A percentile compares a stretch with the other conserved stretches of the same genome.
These are phyloP conservation scores for Callionymus lyra DNA, from an alignment of 2,113 vertebrate species.

Conservation along the genomic window DNA sequence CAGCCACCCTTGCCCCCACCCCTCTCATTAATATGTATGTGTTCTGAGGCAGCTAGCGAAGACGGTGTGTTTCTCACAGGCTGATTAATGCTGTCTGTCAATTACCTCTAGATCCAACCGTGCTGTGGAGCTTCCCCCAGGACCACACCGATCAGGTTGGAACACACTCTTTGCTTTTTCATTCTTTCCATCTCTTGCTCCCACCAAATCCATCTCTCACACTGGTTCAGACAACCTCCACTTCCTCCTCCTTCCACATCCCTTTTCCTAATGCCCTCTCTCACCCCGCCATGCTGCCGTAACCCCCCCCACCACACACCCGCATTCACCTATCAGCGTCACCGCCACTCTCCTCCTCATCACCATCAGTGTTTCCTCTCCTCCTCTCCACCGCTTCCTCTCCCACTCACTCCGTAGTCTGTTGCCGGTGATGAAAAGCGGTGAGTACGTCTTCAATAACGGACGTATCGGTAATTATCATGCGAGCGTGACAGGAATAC, in stretches of 20 bases:
- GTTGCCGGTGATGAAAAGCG: constrained; percentile 74
- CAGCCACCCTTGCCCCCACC: constrained; percentile 71
- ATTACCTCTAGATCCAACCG: constrained; percentile 98
- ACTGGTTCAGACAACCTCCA: constrained; percentile 26
- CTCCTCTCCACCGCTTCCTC: constrained; percentile 11
- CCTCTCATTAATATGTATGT: constrained; percentile 78
- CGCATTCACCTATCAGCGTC: constrained; percentile 22
- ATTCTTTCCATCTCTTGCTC: constrained; percentile 15
- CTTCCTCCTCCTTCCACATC: constrained; percentile 22
- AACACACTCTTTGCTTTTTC: constrained; percentile 64
- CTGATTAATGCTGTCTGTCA: constrained; percentile 92
- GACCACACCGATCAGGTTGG: constrained; percentile 98
- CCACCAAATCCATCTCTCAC: constrained; percentile 27
- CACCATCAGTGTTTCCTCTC: constrained; percentile 15
- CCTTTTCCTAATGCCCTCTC: constrained; percentile 49
- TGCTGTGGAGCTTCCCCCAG: constrained; percentile 99
- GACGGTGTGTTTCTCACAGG: constrained; percentile 76
- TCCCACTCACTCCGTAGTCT: constrained; percentile 58
- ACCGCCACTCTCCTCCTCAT: constrained; percentile 20
- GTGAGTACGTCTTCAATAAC: constrained; percentile 74
- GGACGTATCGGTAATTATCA: constrained; percentile 74
- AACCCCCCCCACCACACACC: constrained; percentile 41
- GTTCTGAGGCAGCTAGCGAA: constrained; percentile 70
- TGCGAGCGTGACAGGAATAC: constrained; percentile 73
- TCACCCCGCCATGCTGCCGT: constrained; percentile 49